These are phyloP conservation scores for Spialia ferax DNA, from an alignment of 2,888 invertebrate genomes.

Conservation along the genomic window DNA sequence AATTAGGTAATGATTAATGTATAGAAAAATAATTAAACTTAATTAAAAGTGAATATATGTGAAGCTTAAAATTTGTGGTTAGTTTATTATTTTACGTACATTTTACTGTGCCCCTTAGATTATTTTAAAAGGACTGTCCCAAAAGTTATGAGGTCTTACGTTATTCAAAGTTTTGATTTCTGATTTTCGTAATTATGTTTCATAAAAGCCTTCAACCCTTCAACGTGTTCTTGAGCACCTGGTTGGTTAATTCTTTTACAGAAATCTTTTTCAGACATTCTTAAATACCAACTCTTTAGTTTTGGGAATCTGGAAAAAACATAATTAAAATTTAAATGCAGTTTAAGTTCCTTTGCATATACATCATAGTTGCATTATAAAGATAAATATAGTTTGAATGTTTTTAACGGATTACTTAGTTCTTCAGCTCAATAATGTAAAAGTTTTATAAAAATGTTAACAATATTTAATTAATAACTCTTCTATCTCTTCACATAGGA, in stretches of 20 bases:
- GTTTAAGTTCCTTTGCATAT: no score
- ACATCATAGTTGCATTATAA: no score
- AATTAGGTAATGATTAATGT: conserved; percentile 32
- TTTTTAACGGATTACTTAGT: no score
- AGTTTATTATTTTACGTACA: conserved; percentile 1
- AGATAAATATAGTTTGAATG: no score
- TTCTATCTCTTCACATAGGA: no score
- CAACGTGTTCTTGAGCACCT: conserved; percentile 61
- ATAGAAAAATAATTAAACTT: conserved; percentile 31
- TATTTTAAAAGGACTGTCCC: not conserved
- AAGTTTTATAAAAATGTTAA: no score
- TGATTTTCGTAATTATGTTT: conserved; percentile 55
- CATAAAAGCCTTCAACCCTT: conserved; percentile 64
- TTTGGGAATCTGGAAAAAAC: conserved; percentile 68
- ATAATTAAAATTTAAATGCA: no score
- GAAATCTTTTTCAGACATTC: conserved; percentile 66
- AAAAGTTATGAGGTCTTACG: not conserved
- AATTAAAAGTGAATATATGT: conserved; percentile 38
- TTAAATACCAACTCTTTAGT: conserved; percentile 63
- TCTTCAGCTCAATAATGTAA: no score
- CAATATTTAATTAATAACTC: no score
- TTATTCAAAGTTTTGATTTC: conserved; percentile 42
- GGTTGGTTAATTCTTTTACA: conserved; percentile 65
- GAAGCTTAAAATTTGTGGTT: conserved; percentile 33
- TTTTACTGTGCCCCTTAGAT: not conserved